Conservation (phyloP, 2,113 vertebrate species). For the Chrysemys picta region DNA sequence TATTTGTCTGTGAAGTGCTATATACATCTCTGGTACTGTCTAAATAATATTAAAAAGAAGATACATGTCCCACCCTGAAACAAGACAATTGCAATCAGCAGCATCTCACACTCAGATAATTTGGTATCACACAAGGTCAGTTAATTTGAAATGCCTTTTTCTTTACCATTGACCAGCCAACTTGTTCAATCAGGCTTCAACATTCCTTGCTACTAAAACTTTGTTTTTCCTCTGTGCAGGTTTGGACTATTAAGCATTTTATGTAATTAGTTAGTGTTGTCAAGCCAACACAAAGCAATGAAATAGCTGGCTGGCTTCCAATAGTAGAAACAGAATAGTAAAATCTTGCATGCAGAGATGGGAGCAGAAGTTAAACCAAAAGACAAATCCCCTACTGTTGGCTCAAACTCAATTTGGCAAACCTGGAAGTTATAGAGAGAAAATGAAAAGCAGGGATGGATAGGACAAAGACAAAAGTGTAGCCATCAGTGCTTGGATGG, state of each 20-base stretch:
- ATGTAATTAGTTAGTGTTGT: constrained; percentile 68
- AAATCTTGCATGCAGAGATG: constrained; percentile 69
- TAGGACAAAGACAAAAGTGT: neutral
- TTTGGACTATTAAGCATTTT: constrained; percentile 44
- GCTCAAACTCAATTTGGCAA: constrained; percentile 50
- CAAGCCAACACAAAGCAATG: constrained; percentile 55
- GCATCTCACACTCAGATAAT: neutral
- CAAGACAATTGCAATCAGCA: neutral
- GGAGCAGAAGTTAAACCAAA: constrained; percentile 69
- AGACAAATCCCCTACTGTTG: constrained; percentile 63
- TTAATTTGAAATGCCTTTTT: constrained; percentile 13
- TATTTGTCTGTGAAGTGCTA: neutral
- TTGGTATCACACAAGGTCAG: neutral
- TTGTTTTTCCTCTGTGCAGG: constrained; percentile 34
- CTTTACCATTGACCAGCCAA: constrained; percentile 33
- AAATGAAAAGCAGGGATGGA: neutral
- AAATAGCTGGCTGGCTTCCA: constrained; percentile 58
- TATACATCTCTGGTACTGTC: neutral
- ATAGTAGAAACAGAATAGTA: constrained; percentile 64
- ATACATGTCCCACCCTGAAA: neutral
- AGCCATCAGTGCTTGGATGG: constrained; percentile 14
- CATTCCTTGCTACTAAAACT: constrained; percentile 27
- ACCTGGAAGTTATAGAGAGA: constrained; percentile 56
- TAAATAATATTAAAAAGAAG: constrained; percentile 32
- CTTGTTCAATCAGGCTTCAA: neutral